Evolutionary conservation across 1,140 invertebrate species (phyloP).

Genomic region (Venturia canescens): DNA sequence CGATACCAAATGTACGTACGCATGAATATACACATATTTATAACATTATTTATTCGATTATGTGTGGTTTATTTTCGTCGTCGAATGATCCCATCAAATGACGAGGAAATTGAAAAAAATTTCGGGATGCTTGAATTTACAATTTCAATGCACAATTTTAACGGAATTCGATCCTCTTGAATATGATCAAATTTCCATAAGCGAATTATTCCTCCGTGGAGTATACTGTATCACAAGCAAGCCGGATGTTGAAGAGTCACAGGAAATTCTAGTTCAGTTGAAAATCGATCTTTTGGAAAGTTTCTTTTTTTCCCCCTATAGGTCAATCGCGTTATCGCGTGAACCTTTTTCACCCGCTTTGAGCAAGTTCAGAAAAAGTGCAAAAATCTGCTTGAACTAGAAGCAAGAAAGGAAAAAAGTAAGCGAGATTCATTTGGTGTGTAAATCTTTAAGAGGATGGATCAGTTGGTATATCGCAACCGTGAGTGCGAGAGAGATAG

Average conservation of each 20-base stretch:
- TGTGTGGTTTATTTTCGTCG: constrained; percentile 21
- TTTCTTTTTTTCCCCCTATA: not conserved
- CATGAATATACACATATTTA: constrained; percentile 4
- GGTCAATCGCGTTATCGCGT: too few relatives aligned
- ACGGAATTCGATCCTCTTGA: too few relatives aligned
- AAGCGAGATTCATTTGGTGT: not conserved
- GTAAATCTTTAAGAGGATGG: too few relatives aligned
- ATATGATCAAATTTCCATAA: too few relatives aligned
- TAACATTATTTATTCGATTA: not conserved
- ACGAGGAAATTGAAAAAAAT: constrained; percentile 26
- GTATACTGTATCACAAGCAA: too few relatives aligned
- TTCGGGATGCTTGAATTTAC: too few relatives aligned
- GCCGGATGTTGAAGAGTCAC: not conserved
- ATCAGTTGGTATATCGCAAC: too few relatives aligned
- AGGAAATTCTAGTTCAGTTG: not conserved
- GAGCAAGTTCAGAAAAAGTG: not conserved
- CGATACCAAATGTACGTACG: not conserved
- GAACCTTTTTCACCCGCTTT: not conserved
- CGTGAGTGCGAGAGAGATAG: too few relatives aligned
- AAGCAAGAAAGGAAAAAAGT: not conserved
- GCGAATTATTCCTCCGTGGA: too few relatives aligned
- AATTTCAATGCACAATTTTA: too few relatives aligned
- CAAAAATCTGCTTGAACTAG: not conserved
- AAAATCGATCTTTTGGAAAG: not conserved
- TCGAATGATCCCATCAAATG: not conserved